Conservation (phyloP, 2,797 vertebrate species). For the Triplophysa bombifrons region DNA sequence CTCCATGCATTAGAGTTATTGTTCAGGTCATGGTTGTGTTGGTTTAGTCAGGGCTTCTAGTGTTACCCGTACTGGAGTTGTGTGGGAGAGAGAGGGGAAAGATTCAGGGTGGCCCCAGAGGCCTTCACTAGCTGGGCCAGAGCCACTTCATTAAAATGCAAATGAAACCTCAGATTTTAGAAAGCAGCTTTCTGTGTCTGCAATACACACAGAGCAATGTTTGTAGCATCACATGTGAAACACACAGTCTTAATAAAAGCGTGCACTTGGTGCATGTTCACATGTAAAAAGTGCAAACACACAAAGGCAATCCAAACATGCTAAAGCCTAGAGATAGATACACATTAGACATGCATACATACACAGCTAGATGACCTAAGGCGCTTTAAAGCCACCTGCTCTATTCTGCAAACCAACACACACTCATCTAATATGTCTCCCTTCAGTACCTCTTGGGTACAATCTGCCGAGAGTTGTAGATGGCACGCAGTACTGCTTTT, state of each 20-base stretch:
- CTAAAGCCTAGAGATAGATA: background rate
- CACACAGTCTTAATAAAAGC: slow-evolving; percentile 2
- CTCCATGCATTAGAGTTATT: slow-evolving; percentile 36
- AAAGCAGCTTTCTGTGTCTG: slow-evolving; percentile 60
- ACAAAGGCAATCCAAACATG: background rate
- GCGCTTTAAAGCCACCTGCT: slow-evolving; percentile 58
- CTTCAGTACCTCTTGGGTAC: background rate
- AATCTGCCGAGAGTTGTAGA: slow-evolving; percentile 1
- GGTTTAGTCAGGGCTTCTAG: slow-evolving; percentile 33
- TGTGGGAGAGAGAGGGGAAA: slow-evolving; percentile 46
- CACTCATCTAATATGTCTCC: background rate
- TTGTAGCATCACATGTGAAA: background rate
- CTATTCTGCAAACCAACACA: slow-evolving; percentile 2
- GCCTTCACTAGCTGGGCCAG: slow-evolving; percentile 45
- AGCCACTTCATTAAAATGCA: slow-evolving; percentile 78
- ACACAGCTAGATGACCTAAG: slow-evolving; percentile 4
- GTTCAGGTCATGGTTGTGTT: slow-evolving; percentile 35
- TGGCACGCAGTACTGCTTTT: background rate
- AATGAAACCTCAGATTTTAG: slow-evolving; percentile 63
- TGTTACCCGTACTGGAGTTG: slow-evolving; percentile 52
- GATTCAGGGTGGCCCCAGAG: slow-evolving; percentile 64
- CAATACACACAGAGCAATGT: slow-evolving; percentile 31
- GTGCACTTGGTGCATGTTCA: slow-evolving; percentile 2
- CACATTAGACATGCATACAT: slow-evolving; percentile 10
- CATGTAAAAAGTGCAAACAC: background rate